Conservation (phyloP, 2,888 invertebrate genomes). For the Rotaria magnacalcarata region DNA sequence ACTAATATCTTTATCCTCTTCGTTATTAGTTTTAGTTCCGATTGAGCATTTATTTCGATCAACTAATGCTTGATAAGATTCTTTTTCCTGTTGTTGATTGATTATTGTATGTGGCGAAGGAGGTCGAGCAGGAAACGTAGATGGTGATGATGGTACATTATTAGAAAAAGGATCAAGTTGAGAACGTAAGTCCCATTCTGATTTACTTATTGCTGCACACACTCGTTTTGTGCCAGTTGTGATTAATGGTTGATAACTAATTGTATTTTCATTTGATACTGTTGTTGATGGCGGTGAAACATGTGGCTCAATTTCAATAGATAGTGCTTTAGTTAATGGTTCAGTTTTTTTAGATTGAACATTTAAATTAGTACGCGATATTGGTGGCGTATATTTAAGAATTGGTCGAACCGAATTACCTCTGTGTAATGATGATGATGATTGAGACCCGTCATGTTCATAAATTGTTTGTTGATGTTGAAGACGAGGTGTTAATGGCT, state of each 20-base stretch:
- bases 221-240: not conserved
- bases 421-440: not conserved
- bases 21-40: not conserved
- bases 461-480: not conserved
- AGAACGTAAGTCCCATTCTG: not conserved
- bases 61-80: not conserved
- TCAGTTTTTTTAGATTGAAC: not conserved
- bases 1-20: not conserved
- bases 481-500: not conserved
- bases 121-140: not conserved
- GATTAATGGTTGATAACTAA: not conserved
- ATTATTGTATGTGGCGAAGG: not conserved
- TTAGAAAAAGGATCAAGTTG: not conserved
- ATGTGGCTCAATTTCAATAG: constrained; percentile 31
- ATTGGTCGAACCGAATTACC: not conserved
- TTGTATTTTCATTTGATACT: not conserved
- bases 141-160: not conserved
- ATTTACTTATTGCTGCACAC: constrained; percentile 28
- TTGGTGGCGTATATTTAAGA: not conserved
- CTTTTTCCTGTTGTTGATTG: not conserved
- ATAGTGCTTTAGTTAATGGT: not conserved
- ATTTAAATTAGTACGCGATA: not conserved
- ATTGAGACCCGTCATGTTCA: not conserved
- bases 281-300: not conserved
- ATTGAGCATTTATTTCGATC: not conserved